These are phyloP conservation scores for Pseudoatta argentina DNA, from an alignment of 1,140 invertebrate genomes.

Conservation along the genomic window DNA sequence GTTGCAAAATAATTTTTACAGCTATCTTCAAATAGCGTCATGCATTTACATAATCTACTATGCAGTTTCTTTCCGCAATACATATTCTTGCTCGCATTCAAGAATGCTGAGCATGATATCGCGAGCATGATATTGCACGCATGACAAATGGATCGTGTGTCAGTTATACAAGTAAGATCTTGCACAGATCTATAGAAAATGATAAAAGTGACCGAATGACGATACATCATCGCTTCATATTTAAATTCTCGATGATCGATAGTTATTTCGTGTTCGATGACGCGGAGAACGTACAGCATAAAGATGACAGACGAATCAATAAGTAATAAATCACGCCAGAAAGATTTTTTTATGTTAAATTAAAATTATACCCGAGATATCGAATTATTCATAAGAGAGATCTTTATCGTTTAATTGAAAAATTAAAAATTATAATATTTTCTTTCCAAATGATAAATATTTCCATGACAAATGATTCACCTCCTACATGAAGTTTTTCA, in stretches of 20 bases:
- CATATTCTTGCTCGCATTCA: slow-evolving; percentile 27
- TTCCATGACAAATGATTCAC: too few species aligned
- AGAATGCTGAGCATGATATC: slow-evolving; percentile 10
- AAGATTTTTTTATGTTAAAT: background rate
- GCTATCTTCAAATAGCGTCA: background rate
- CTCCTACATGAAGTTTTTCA: background rate
- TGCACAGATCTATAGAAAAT: slow-evolving; percentile 26
- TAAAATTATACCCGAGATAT: slow-evolving; percentile 16
- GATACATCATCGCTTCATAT: slow-evolving; percentile 51
- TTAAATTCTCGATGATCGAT: slow-evolving; percentile 51
- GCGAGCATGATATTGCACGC: slow-evolving; percentile 15
- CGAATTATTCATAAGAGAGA: background rate
- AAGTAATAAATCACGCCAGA: slow-evolving; percentile 41
- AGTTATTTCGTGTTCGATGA: slow-evolving; percentile 1
- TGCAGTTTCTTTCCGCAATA: slow-evolving; percentile 29
- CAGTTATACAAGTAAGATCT: slow-evolving; percentile 27
- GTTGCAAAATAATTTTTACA: background rate
- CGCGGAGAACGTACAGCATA: background rate
- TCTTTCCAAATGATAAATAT: background rate
- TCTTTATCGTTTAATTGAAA: background rate
- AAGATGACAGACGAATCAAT: slow-evolving; percentile 60
- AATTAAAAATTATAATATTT: background rate
- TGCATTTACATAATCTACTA: background rate
- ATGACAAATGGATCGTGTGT: slow-evolving; percentile 47
- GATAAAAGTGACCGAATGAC: slow-evolving; percentile 42